Conservation (phyloP, 2,113 vertebrate species). For the Poeciliopsis occidentalis region DNA sequence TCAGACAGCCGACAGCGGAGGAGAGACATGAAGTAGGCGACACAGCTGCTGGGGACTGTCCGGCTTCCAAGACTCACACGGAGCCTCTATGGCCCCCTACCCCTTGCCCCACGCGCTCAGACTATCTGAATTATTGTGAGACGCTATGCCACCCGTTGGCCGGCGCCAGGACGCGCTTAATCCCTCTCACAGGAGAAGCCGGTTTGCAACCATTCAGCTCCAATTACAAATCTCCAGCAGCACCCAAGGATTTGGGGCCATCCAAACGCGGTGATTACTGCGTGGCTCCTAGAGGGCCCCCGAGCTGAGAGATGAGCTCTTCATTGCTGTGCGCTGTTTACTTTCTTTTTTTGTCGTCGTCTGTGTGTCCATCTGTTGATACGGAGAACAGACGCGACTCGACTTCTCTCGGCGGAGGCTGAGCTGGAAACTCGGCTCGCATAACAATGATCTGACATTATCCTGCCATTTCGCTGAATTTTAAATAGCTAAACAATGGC, state of each 20-base stretch:
- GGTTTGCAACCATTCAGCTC: slow-evolving; percentile 65
- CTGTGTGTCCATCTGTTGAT: slow-evolving; percentile 73
- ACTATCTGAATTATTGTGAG: slow-evolving; percentile 61
- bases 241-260: slow-evolving; percentile 62
- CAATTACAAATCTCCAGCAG: slow-evolving; percentile 70
- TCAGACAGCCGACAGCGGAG: slow-evolving; percentile 32
- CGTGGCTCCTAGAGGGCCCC: slow-evolving; percentile 54
- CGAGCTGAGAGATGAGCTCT: slow-evolving; percentile 57
- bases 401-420: slow-evolving; percentile 44
- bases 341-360: slow-evolving; percentile 31
- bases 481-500: slow-evolving; percentile 34
- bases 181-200: slow-evolving; percentile 56
- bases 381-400: slow-evolving; percentile 45
- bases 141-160: slow-evolving; percentile 52
- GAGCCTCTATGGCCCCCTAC: slow-evolving; percentile 2
- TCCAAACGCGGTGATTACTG: slow-evolving; percentile 68
- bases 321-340: slow-evolving; percentile 68
- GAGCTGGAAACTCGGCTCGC: slow-evolving; percentile 51
- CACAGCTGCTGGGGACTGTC: slow-evolving; percentile 54
- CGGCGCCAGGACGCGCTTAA: slow-evolving; percentile 47
- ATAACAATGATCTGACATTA: slow-evolving; percentile 57
- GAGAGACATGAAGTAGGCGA: slow-evolving; percentile 31
- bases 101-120: slow-evolving; percentile 44
- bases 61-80: slow-evolving; percentile 53
- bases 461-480: slow-evolving; percentile 41